Evolutionary conservation across 2,888 invertebrate species (phyloP), one percentile per base, ranked within the genome.

Genomic region (Osedax frankpressi): DNA sequence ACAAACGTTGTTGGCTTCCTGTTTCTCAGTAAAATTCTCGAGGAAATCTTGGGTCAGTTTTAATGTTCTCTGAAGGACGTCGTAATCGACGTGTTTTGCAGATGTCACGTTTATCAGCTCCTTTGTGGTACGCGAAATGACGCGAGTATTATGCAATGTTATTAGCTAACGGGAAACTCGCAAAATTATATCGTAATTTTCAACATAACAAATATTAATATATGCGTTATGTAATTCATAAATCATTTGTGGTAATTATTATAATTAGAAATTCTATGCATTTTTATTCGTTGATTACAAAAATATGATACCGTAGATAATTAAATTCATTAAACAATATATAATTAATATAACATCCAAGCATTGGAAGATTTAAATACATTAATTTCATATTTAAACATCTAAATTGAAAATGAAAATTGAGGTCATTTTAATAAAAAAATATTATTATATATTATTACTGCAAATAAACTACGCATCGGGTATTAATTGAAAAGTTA

Each of bases 21-120:
- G 28, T 28, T 26, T 65, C 79, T 72, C 69, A 29, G 27, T 69
- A 29, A 81, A 81, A 62, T 78, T 92, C 81, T 92, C 93, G 75
- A 94, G 87, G 84, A 94, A 94, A 82, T 90, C 89, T 82, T 93
- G 92, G 24, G 93, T 93, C 87, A 93, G 89, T 80, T 90, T 90
- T 30, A 85, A 77, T 2, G 86, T 84, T 72, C 82, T 83, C 76
- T 83, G 80, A 25, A 86, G 79, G 28, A 81, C 79, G 29, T 80
- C 79, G 75, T 83, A 81, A 77, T 86, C 86, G 19, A 82, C 80
- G 75, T 85, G 85, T 30, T 80, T 79, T 62, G 82, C 80, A 6
- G 86, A 84, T 1, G 86, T 86, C 77, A 83, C 84, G 74, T 84
- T 83, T 69, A 86, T 81, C 74, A 86, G 80, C 78, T 86, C 86